Percentiles rank a stretch among this genome's conserved stretches.
Evolutionary conservation across 2,113 vertebrate genomes (phyloP).

Genomic region (Oreochromis tanganicae): DNA sequence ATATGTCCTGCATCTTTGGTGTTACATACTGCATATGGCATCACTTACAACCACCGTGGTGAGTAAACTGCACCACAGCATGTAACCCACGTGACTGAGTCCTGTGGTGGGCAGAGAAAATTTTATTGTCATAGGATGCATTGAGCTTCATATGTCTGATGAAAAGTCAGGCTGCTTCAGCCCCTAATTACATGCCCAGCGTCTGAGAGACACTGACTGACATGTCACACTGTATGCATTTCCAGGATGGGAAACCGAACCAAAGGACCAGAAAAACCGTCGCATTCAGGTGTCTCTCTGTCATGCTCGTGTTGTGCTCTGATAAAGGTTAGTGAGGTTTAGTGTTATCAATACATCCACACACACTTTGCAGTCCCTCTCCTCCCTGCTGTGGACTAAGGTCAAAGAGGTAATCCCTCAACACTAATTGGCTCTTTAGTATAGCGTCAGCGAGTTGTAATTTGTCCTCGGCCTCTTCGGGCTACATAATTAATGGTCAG

Average conservation of each 20-base stretch:
- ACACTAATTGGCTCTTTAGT: slow-evolving; percentile 34
- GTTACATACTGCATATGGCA: not conserved
- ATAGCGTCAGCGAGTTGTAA: not conserved
- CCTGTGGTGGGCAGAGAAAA: not conserved
- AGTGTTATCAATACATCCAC: not conserved
- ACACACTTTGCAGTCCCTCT: not conserved
- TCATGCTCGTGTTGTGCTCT: not conserved
- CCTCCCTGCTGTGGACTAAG: slow-evolving; percentile 2
- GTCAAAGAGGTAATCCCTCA: slow-evolving; percentile 26
- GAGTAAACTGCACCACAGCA: not conserved
- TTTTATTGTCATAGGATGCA: slow-evolving; percentile 18
- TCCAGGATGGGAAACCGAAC: not conserved
- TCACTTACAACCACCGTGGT: not conserved
- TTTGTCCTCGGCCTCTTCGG: slow-evolving; percentile 10
- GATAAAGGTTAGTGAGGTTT: slow-evolving; percentile 40
- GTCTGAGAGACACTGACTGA: not conserved
- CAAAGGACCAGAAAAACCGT: not conserved
- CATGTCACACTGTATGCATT: not conserved
- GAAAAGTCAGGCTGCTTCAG: slow-evolving; percentile 35
- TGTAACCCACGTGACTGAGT: not conserved
- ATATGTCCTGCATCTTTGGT: not conserved
- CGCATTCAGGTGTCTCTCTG: not conserved
- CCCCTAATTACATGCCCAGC: slow-evolving; percentile 31
- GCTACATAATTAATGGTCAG: slow-evolving; percentile 30
- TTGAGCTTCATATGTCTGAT: slow-evolving; percentile 6